Evolutionary conservation across 2,888 invertebrate species (phyloP), one percentile per base, ranked within the genome.

Genomic region (Drosophila quasianomalipes): DNA sequence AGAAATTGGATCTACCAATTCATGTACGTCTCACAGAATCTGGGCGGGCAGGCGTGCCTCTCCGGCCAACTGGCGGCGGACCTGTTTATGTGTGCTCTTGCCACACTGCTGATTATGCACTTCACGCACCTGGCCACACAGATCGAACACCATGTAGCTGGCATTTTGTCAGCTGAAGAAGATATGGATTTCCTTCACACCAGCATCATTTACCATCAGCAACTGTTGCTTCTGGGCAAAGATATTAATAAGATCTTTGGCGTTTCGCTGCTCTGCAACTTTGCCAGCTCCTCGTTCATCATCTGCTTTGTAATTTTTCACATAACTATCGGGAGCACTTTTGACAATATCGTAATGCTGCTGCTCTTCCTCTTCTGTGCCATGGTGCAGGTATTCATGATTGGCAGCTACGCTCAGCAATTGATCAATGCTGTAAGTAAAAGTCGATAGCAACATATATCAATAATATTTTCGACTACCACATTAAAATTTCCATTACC

Each of bases 241-340:
- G 63, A 83, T 1, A 79, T 92, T 31, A 92, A 92, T 54, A 73
- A 84, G 4, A 83, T 92, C 3, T 93, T 93, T 60, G 92, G 92
- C 0, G 70, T 92, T 4, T 83, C 92, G 3, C 69, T 93, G 51
- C 67, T 93, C 19, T 84, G 87, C 61, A 93, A 92, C 63, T 91
- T 91, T 62, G 71, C 85, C 7, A 86, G 91, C 19, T 92, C 92
- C 0, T 85, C 92, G 1, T 85, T 92, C 51, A 84, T 90, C 31
- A 92, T 93, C 68, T 93, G 93, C 74, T 89, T 93, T 41, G 78
- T 92, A 70, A 92, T 92, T 19, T 92, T 93, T 59, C 92, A 92
- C 70, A 82, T 92, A 64, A 92, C 92, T 10, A 81, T 91, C 54
- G 92, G 91, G 10, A 87, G 83, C 0, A 71, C 82, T 2, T 70